Evolutionary conservation across 2,888 invertebrate species (phyloP), one percentile per base, ranked within the genome.

Genomic region (Microctonus hyperodae): DNA sequence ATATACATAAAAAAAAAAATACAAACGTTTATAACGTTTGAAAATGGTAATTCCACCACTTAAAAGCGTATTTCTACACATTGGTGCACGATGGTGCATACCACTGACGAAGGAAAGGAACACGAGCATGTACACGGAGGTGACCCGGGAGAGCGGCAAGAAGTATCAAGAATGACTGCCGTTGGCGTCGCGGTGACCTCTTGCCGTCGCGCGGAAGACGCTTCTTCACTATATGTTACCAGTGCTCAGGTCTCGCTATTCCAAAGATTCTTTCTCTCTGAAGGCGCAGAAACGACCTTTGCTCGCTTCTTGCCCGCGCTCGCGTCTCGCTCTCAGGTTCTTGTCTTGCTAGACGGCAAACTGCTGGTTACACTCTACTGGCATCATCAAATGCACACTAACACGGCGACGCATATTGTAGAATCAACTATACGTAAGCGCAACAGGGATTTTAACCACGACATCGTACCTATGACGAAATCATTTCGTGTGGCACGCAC

Each of bases 191-290:
- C 63, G 56, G 65, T 71, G 73, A 73, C 73, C 73, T 73, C 73
- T 71, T 70, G 69, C 67, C 71, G 64, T 71, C 69, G 71, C 73
- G 59, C 69, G 73, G 69, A 73, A 73, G 70, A 71, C 60, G 64
- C 65, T 68, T 68, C 62, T 69, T 70, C 68, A 70, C 62, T 64
- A 25, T 51, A 51, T 25, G 23, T 51, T 51, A 9, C 37, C 51
- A 56, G 48, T 56, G 16, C 9, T 16, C 44, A 9, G 20, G 35
- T 56, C 35, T 58, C 40, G 31, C 58, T 37, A 35, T 48, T 25
- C 50, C 56, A 57, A 22, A 67, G 55, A 60, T 60, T 65, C 59
- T 60, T 44, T 67, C 57, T 57, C 58, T 67, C 35, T 35, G n/a
- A 48, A 63, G 58, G 62, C 62, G 58, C 58, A 62, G 62, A 67